These are phyloP conservation scores for Caracal caracal DNA, from an alignment of 2,113 vertebrate genomes.

Conservation along the genomic window DNA sequence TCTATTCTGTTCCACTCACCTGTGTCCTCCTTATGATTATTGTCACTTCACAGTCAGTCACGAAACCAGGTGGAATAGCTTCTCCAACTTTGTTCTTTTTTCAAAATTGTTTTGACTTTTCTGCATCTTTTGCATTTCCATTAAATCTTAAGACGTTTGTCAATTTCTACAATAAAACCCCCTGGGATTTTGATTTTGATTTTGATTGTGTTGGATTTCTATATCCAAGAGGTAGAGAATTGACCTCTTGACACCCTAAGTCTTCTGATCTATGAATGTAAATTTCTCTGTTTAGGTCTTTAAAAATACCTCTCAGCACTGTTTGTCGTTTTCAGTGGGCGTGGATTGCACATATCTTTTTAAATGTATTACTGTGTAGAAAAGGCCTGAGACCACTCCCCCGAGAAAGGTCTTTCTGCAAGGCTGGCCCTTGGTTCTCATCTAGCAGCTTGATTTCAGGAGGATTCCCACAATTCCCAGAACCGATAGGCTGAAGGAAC, in stretches of 20 bases:
- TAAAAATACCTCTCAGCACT: not conserved
- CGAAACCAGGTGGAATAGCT: not conserved
- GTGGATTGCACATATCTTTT: not conserved
- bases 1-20: not conserved
- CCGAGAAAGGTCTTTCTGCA: not conserved
- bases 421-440: not conserved
- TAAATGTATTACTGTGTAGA: not conserved
- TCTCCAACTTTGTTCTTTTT: not conserved
- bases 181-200: not conserved
- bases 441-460: not conserved
- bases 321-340: not conserved
- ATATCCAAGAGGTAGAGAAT: not conserved
- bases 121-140: not conserved
- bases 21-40: not conserved
- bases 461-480: not conserved
- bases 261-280: not conserved
- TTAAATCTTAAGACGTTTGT: not conserved
- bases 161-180: not conserved
- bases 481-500: not conserved
- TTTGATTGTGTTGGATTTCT: not conserved
- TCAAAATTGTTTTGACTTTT: not conserved
- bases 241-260: not conserved
- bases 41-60: not conserved
- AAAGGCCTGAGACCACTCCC: not conserved
- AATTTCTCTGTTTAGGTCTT: not conserved